These are phyloP conservation scores for Tokudaia muenninki DNA, from an alignment of 2,797 vertebrate species.

Conservation along the genomic window DNA sequence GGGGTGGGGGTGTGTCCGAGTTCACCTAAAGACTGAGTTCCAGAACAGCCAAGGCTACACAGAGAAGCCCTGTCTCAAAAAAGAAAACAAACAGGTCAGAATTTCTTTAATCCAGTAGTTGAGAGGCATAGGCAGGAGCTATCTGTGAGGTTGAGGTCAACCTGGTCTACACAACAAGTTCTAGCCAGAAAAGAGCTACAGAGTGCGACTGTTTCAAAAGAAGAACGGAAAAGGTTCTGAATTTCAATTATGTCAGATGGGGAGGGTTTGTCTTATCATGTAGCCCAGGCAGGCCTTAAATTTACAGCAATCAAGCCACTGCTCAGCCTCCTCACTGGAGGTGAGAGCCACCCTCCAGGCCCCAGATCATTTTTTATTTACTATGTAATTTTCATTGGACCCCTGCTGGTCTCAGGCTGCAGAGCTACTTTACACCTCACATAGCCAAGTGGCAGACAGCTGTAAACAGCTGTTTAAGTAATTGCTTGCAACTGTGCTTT, in stretches of 20 bases:
- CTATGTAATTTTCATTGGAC: background rate
- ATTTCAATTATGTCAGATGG: background rate
- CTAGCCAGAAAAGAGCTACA: background rate
- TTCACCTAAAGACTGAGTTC: too few species aligned
- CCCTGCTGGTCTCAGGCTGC: background rate
- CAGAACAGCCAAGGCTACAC: too few species aligned
- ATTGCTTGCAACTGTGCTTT: constrained; percentile 47
- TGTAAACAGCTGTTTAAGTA: constrained; percentile 61
- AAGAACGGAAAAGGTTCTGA: background rate
- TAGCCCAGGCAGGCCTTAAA: too few species aligned
- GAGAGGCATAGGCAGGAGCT: background rate
- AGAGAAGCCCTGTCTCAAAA: too few species aligned
- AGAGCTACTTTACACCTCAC: background rate
- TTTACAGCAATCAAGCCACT: background rate
- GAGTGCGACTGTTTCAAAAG: background rate
- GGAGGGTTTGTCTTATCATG: background rate
- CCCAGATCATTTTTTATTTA: background rate
- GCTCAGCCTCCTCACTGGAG: background rate
- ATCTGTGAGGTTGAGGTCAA: background rate
- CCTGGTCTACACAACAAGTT: background rate
- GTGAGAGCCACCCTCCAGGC: background rate
- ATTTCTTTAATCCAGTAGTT: background rate
- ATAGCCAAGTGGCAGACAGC: background rate
- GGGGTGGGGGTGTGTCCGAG: too few species aligned
- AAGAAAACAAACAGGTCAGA: background rate